Evolutionary conservation across 2,888 invertebrate species (phyloP).

Genomic region (Cheilosia vulpina): DNA sequence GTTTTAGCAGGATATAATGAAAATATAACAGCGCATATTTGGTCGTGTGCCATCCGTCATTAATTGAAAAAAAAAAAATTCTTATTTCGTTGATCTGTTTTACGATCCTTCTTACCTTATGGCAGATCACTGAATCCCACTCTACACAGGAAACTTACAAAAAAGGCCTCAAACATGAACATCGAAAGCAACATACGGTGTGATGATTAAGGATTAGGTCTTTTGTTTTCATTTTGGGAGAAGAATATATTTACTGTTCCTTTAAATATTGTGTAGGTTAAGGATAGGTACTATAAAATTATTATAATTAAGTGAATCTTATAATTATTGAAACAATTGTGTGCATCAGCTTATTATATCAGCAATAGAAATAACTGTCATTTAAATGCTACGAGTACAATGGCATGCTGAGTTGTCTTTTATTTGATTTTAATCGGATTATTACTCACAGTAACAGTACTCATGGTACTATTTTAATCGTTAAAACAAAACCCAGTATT

Average conservation of each 20-base stretch:
- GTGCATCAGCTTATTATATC: no score
- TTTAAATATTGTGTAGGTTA: constrained; percentile 2
- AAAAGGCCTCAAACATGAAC: constrained; percentile 38
- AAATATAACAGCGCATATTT: constrained; percentile 38
- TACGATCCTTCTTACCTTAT: constrained; percentile 60
- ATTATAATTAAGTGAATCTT: not conserved
- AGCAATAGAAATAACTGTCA: not conserved
- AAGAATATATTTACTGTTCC: not conserved
- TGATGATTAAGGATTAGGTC: constrained; percentile 42
- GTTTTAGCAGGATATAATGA: not conserved
- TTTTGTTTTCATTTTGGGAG: constrained; percentile 7
- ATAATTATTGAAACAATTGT: no score
- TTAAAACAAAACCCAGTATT: not conserved
- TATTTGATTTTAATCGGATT: constrained; percentile 8
- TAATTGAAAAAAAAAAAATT: constrained; percentile 34
- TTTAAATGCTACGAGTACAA: no score
- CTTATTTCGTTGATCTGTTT: constrained; percentile 52
- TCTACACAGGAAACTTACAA: constrained; percentile 42
- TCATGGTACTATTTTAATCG: not conserved
- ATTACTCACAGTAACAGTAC: not conserved
- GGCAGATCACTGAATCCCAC: constrained; percentile 44
- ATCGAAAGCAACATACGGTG: constrained; percentile 62
- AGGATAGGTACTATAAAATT: not conserved
- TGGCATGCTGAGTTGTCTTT: not conserved
- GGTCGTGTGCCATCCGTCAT: constrained; percentile 65